These are phyloP conservation scores for Lasioglossum leucozonium DNA, from an alignment of 2,888 invertebrate genomes.

Conservation along the genomic window DNA sequence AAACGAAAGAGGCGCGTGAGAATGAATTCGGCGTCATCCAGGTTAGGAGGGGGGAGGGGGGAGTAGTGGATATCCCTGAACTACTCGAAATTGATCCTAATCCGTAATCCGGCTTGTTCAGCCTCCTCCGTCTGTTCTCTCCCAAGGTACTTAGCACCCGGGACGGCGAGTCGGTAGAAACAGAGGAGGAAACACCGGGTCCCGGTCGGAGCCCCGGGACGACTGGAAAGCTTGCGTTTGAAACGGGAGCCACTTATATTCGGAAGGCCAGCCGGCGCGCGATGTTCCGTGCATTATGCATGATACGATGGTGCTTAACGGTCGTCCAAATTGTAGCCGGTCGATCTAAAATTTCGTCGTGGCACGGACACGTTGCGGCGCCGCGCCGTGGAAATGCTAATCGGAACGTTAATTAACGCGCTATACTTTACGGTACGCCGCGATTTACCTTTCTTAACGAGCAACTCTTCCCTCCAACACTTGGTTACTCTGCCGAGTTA, in stretches of 20 bases:
- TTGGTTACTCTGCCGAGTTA: not conserved
- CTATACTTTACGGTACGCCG: conserved; percentile 33
- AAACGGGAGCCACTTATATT: conserved; percentile 72
- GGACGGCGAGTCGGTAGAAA: conserved; percentile 60
- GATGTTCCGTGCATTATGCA: conserved; percentile 75
- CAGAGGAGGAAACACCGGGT: conserved; percentile 37
- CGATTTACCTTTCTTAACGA: conserved; percentile 28
- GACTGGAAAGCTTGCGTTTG: conserved; percentile 57
- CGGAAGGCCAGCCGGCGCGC: conserved; percentile 70
- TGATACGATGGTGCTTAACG: conserved; percentile 73
- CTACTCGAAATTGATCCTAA: conserved; percentile 83
- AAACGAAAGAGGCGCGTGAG: conserved; percentile 43
- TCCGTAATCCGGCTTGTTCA: conserved; percentile 83
- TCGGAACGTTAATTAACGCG: conserved; percentile 65
- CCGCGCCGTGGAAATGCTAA: conserved; percentile 62
- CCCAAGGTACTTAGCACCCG: conserved; percentile 79
- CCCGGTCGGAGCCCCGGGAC: conserved; percentile 33
- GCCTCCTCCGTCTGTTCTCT: conserved; percentile 81
- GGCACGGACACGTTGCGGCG: conserved; percentile 10
- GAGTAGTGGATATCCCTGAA: conserved; percentile 80
- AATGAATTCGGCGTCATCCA: conserved; percentile 50
- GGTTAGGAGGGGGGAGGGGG: no score
- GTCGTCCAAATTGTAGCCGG: conserved; percentile 68
- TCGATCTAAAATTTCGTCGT: conserved; percentile 64
- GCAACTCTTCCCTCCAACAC: not conserved